A percentile compares a stretch with the other conserved stretches of the same genome.
Evolutionary conservation across 2,797 vertebrate genomes (phyloP).

Genomic region (Atherinosoma microstoma): DNA sequence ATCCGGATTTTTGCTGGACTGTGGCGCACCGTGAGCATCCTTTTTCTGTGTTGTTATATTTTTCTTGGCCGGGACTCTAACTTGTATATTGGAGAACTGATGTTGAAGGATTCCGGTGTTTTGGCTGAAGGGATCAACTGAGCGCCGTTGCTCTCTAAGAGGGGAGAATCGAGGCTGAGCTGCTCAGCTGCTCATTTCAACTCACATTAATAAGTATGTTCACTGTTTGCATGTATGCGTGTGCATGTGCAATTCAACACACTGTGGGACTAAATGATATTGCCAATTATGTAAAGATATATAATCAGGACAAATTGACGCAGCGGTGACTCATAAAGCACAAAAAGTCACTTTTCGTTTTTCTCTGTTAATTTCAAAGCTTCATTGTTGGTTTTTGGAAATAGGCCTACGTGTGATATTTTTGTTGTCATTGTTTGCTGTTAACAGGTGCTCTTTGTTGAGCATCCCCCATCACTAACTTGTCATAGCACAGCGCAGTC

Average conservation of each 20-base stretch:
- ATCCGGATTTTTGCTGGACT: slow-evolving; percentile 65
- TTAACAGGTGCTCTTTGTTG: slow-evolving; percentile 64
- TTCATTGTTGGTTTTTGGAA: neutral
- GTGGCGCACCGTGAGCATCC: slow-evolving; percentile 64
- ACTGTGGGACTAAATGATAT: neutral
- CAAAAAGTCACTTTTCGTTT: neutral
- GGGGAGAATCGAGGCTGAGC: slow-evolving; percentile 61
- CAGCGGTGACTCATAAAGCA: slow-evolving; percentile 26
- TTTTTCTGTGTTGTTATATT: slow-evolving; percentile 6
- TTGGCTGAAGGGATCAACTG: slow-evolving; percentile 69
- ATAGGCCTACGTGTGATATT: neutral
- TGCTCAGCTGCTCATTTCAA: slow-evolving; percentile 68
- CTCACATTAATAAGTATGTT: slow-evolving; percentile 80
- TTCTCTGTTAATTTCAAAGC: slow-evolving; percentile 7
- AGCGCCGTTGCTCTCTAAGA: slow-evolving; percentile 71
- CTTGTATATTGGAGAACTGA: slow-evolving; percentile 43
- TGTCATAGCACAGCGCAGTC: slow-evolving; percentile 19
- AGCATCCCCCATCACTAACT: slow-evolving; percentile 14
- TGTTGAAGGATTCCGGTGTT: slow-evolving; percentile 70
- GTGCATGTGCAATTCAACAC: slow-evolving; percentile 43
- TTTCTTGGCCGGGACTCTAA: slow-evolving; percentile 44
- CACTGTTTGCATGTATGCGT: slow-evolving; percentile 17
- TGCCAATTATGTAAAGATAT: slow-evolving; percentile 11
- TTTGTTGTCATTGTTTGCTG: slow-evolving; percentile 29
- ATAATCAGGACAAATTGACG: slow-evolving; percentile 5